Base-by-base conservation (phyloP, 2,888 invertebrate genomes). In the Drosophila niveifrons region DNA sequence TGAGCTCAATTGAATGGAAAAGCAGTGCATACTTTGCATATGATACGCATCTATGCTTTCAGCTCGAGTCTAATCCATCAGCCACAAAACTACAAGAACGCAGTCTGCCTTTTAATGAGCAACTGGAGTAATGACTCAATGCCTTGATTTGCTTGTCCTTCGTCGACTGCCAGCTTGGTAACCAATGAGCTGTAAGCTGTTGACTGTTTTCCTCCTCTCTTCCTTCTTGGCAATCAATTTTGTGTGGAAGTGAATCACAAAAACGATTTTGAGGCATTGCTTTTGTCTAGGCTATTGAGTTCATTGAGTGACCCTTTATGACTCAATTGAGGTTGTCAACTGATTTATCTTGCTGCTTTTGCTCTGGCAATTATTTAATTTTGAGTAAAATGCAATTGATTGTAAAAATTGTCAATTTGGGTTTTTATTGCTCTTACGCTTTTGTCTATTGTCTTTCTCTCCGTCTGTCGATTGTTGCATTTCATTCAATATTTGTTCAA, bases 111-210 rank as follows among this genome's bases (percentile, higher is more conserved):
- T 10, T 52, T 62, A 64, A 59, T 65, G 63, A 51, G 43, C 41
- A 56, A 59, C 36, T 66, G 53, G 53, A 47, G 64, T 66, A 61
- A 52, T 55, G 34, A 51, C 29, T 58, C 46, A 58, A 23, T 57
- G 47, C 13, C 8, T 47, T 17, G 52, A 29, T 68, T 31, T 15
- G 31, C 15, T 7, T 7, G 17, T 17, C 17, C 31, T n/a, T 15
- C 29, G 10, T 2, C 10, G 15, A 10, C 9, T 13, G 18, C 17
- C 50, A 34, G 18, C n/a, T 18, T 39, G 17, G 10, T 13, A 17
- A 4, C 6, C 55, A 83, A 82, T 83, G 74, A 80, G 74, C 74
- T 82, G 82, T 63, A 57, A 78, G 70, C 64, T 83, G 79, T 81
- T 72, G 77, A 64, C 75, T 70, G 64, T 13, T 15, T 62, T 67